Percentiles rank a stretch among this genome's conserved stretches.
Conservation (phyloP, 2,113 vertebrate species). For the Dascyllus trimaculatus region DNA sequence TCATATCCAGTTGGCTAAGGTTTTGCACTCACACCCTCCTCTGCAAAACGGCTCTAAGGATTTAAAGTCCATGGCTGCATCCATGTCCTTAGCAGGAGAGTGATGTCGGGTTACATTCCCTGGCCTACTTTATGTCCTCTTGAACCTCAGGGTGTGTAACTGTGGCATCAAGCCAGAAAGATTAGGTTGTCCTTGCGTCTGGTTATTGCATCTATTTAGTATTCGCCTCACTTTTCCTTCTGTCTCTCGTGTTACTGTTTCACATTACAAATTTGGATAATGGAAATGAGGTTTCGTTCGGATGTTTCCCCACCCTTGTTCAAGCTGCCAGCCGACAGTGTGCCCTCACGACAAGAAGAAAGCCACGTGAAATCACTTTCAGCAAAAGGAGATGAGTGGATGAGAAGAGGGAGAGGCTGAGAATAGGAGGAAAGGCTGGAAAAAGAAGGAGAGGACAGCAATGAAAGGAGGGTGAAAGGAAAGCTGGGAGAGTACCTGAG, state of each 20-base stretch:
- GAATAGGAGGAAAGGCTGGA: no score
- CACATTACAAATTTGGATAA: conserved; percentile 22
- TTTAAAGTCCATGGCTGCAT: conserved; percentile 17
- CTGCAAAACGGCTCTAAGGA: not conserved
- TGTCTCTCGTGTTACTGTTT: not conserved
- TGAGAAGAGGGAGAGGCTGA: not conserved
- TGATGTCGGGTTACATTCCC: conserved; percentile 10
- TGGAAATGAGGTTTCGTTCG: conserved; percentile 17
- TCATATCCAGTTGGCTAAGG: conserved; percentile 8
- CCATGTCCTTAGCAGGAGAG: conserved; percentile 22
- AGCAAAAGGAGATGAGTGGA: not conserved
- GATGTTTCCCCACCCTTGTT: not conserved
- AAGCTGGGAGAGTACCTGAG: conserved; percentile 27
- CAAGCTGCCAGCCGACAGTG: not conserved
- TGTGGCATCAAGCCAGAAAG: conserved; percentile 20
- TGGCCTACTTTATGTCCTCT: conserved; percentile 10
- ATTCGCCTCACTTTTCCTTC: not conserved
- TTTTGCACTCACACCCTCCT: not conserved
- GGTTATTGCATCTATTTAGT: conserved; percentile 17
- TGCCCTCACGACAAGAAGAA: not conserved
- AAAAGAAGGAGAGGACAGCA: not conserved
- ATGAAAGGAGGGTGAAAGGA: not conserved
- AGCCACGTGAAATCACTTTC: no score
- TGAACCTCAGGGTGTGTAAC: conserved; percentile 14
- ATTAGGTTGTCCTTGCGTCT: conserved; percentile 32